Base-by-base conservation (phyloP, 2,113 vertebrate species). In the Alosa alosa region DNA sequence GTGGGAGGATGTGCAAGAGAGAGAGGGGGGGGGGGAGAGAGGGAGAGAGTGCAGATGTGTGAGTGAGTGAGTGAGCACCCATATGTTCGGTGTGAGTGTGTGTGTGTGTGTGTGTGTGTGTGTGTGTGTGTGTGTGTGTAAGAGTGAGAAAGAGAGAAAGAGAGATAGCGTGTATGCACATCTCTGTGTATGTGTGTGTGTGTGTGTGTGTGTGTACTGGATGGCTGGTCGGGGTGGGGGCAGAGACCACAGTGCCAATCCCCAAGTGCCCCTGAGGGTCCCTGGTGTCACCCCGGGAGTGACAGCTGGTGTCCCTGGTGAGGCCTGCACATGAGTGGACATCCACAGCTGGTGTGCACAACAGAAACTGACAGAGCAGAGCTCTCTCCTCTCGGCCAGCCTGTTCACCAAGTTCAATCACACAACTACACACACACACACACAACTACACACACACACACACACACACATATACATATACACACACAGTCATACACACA, bases 271-370 rank as follows among this genome's bases (percentile, higher is more conserved):
- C 86, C 52, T 13, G 46, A 64, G 82, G 83, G 36, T 86, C 84
- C 78, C 88, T 86, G 81, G 85, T 86, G 86, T 39, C 50, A 47
- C 84, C 72, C n/a, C 46, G 64, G 81, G 81, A 84, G 10, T 89
- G 88, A 86, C 84, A 89, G 86, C 86, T 89, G 85, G 83, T 86
- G 72, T 78, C 72, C 72, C 72, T 17, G 31, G 31, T 41, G 72
- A 78, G 72, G 31, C 72, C 86, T 81, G 83, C 72, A 17, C 72
- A 78, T 78, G 72, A 31, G 25, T 78, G 72, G 72, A 10, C 72
- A 78, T 39, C 72, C 72, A 78, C 72, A 78, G 72, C 72, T 78
- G 36, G 72, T 13, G 72, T 83, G 83, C 83, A 68, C 50, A 39
- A 41, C 31, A 83, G 84, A 36, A 25, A 85, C 50, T 81, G 57